phyloP scores from a whole-genome alignment of 2,113 vertebrate genomes.

The Chlorodrepanis virens region DNA sequence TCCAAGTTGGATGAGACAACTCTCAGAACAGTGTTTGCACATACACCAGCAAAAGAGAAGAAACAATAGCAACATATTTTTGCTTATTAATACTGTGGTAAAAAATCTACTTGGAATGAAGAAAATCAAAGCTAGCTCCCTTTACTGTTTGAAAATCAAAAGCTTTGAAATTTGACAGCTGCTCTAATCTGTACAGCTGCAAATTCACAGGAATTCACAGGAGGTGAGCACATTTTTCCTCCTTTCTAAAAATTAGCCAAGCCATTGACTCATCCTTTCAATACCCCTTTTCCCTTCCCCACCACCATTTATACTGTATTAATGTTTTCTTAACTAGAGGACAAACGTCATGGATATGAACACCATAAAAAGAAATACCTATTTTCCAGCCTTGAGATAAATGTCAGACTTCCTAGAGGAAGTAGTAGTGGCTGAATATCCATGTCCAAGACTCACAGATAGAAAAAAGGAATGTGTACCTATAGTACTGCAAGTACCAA shows the following conservation, averaged over 20 bases:
- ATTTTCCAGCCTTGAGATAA: neutral
- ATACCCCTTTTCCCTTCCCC: neutral
- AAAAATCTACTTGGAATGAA: neutral
- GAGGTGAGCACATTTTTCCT: neutral
- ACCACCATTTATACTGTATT: neutral
- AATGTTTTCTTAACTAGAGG: neutral
- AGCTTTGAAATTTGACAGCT: neutral
- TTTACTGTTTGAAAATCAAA: neutral
- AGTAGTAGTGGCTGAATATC: neutral
- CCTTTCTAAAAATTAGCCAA: neutral
- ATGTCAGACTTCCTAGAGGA: neutral
- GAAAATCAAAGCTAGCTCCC: neutral
- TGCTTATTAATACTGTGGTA: neutral
- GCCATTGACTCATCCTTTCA: neutral
- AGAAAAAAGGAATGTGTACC: neutral
- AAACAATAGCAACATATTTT: neutral
- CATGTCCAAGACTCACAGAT: neutral
- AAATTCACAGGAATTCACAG: neutral
- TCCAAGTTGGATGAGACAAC: neutral
- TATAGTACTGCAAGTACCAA: neutral
- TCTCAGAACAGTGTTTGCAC: neutral
- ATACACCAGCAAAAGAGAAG: neutral
- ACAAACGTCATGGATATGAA: neutral
- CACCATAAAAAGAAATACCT: neutral
- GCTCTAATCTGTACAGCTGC: neutral